Conservation (phyloP, 2,113 vertebrate species). For the Epinephelus moara region DNA sequence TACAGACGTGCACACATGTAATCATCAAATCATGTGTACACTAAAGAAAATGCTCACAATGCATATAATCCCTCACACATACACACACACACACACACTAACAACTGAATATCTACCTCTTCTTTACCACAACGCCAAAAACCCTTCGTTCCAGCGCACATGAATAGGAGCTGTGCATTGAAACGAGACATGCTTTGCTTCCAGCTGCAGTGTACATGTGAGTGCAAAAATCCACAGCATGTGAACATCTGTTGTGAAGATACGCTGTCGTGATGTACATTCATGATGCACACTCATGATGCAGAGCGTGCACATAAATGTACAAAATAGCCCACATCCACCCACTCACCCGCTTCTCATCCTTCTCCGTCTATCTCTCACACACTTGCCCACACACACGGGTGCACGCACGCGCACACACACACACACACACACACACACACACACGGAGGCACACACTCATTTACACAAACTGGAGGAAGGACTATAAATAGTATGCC, state of each 20-base stretch:
- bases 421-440: conserved; percentile 21
- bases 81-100: background rate
- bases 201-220: conserved; percentile 52
- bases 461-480: conserved; percentile 74
- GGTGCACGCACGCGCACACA: background rate
- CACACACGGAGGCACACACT: conserved; percentile 40
- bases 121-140: conserved; percentile 32
- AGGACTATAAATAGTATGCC: conserved; percentile 82
- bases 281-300: conserved; percentile 41
- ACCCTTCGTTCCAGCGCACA: conserved; percentile 18
- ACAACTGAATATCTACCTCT: conserved; percentile 46
- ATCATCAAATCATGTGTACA: conserved; percentile 29
- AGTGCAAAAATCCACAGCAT: conserved; percentile 40
- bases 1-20: conserved; percentile 9
- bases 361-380: conserved; percentile 50
- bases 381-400: conserved; percentile 58
- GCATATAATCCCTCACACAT: conserved; percentile 1
- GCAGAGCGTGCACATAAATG: conserved; percentile 56
- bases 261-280: conserved; percentile 48
- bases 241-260: conserved; percentile 62
- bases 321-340: conserved; percentile 65
- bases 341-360: conserved; percentile 55
- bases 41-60: conserved; percentile 35
- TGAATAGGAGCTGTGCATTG: conserved; percentile 22
- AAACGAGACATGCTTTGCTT: conserved; percentile 36